Evolutionary conservation across 2,888 invertebrate species (phyloP), one percentile per base, ranked within the genome.

Genomic region (Mylabris sibirica): DNA sequence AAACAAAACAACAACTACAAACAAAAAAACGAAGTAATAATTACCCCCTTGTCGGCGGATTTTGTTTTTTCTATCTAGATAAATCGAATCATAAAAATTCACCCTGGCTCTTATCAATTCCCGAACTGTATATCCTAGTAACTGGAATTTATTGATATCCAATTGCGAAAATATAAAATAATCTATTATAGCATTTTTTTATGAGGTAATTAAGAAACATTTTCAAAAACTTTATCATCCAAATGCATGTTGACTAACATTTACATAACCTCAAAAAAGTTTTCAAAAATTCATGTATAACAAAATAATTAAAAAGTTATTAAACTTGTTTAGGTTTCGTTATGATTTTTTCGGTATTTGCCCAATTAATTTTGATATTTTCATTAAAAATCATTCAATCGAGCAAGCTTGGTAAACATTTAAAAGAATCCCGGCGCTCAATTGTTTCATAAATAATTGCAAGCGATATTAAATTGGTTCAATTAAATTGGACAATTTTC

Each of bases 251-350:
- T 44, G 44, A 44, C 17, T 17, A 6, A 17, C 44, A n/a, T 44
- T 14, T 20, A 67, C 70, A 64, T 70, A 70, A 70, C 70, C 70
- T 70, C 66, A 70, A 64, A 70, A 67, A 70, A 70, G 64, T 70
- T 70, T 67, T 38, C 0, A 34, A 64, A 59, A 53, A 30, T n/a
- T 60, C 60, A 1, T 20, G 14, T n/a, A 60, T 17, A 60, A 35
- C n/a, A n/a, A 11, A 11, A 17, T 44, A 17, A 38, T 38, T 38
- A 38, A 44, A 49, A 20, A 49, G 0, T 9, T 11, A 49, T 4
- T 8, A 5, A 44, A 17, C n/a, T 17, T 44, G 44, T 5, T 17
- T 1, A 17, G n/a, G 6, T 17, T 17, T 1, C 6, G 1, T 44
- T 6, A n/a, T 2, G 12, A 8, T 6, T 17, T 17, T 17, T 44